Conservation (phyloP, 1,140 invertebrate species). For the Steinernema khuongi region DNA sequence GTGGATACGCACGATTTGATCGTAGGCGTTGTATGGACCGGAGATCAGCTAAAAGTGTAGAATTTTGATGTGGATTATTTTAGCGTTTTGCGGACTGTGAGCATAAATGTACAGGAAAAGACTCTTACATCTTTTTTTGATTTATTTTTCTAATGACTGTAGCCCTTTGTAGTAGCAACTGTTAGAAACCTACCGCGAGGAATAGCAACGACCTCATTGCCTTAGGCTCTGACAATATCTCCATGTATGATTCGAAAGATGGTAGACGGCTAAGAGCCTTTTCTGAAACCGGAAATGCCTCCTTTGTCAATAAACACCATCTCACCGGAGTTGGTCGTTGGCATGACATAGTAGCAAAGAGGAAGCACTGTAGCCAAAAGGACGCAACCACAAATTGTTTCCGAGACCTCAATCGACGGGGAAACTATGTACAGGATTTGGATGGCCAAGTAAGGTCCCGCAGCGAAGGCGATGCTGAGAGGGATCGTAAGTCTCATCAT, state of each 20-base stretch:
- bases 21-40: constrained; percentile 41
- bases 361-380: constrained; percentile 34
- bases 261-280: constrained; percentile 11
- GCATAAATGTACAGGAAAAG: too few relatives aligned
- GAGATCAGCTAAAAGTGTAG: constrained; percentile 29
- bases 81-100: too few relatives aligned
- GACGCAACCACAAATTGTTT: constrained; percentile 36
- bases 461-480: constrained; percentile 40
- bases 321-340: neutral
- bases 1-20: constrained; percentile 39
- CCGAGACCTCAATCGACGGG: constrained; percentile 30
- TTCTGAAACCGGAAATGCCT: neutral
- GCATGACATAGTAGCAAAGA: constrained; percentile 6
- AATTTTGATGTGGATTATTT: too few relatives aligned
- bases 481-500: constrained; percentile 42
- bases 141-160: too few relatives aligned
- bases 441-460: constrained; percentile 39
- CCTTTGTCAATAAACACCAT: neutral
- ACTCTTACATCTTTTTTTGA: too few relatives aligned
- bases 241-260: constrained; percentile 21
- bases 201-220: constrained; percentile 35
- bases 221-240: constrained; percentile 19
- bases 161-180: constrained; percentile 19
- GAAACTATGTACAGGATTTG: constrained; percentile 39
- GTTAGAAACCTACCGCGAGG: constrained; percentile 28